Conservation (phyloP, 2,888 invertebrate genomes). For the Pristionchus mayeri region DNA sequence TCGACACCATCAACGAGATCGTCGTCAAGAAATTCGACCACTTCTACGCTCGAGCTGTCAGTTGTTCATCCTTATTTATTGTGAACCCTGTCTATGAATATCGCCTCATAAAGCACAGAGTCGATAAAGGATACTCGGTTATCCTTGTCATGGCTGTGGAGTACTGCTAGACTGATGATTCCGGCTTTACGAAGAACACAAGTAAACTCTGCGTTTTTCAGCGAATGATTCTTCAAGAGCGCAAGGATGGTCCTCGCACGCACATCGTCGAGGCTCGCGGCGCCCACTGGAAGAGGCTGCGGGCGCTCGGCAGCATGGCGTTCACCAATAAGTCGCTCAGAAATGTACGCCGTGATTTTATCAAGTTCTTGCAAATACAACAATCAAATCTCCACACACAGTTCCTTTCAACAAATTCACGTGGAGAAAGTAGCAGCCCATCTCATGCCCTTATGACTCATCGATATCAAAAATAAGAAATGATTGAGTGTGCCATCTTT, state of each 20-base stretch:
- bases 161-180: no score
- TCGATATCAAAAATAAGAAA: no score
- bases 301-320: not conserved
- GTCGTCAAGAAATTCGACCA: constrained; percentile 78
- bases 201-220: no score
- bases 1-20: constrained; percentile 77
- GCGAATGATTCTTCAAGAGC: not conserved
- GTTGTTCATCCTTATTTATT: no score
- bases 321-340: no score
- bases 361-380: no score
- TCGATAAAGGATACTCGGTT: no score
- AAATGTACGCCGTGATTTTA: no score
- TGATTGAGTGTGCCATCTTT: not conserved
- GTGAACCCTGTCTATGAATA: no score
- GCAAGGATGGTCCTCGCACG: not conserved
- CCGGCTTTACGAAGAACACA: no score
- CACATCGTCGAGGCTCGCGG: not conserved
- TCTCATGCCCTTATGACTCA: not conserved
- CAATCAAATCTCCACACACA: not conserved
- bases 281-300: not conserved
- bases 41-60: constrained; percentile 78
- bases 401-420: not conserved
- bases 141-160: no score
- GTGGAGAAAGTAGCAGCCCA: not conserved
- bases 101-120: no score